Evolutionary conservation across 2,797 vertebrate genomes (phyloP).

Genomic region (Botia kubotai): DNA sequence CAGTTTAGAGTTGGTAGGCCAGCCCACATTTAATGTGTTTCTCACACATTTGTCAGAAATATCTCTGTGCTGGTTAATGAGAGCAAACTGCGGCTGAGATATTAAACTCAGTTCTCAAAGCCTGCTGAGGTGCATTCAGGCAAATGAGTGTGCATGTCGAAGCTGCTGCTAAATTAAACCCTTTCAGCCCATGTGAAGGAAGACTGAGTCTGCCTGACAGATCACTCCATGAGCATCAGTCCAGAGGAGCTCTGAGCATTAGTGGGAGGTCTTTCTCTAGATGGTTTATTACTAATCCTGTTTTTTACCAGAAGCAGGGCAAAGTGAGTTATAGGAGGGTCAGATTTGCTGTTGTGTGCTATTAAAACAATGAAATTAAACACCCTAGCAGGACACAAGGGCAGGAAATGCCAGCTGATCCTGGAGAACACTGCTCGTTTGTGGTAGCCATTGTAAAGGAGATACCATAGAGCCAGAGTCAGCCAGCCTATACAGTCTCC

Average conservation of each 20-base stretch:
- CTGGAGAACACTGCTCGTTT: conserved; percentile 59
- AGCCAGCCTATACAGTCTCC: conserved; percentile 3
- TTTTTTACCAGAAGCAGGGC: conserved; percentile 2
- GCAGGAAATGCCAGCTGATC: conserved; percentile 37
- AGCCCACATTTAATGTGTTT: conserved; percentile 44
- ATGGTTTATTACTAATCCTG: conserved; percentile 48
- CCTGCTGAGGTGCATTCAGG: conserved; percentile 38
- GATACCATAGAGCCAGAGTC: conserved; percentile 50
- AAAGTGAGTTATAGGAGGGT: background rate
- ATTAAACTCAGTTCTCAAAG: conserved; percentile 61
- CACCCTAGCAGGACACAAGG: conserved; percentile 30
- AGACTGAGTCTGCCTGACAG: conserved; percentile 52
- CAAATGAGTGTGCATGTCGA: conserved; percentile 55
- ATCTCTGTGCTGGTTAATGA: conserved; percentile 25
- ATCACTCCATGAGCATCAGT: conserved; percentile 41
- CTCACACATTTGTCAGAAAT: conserved; percentile 29
- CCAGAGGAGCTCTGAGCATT: conserved; percentile 38
- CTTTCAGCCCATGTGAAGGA: conserved; percentile 57
- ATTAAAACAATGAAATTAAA: conserved; percentile 56
- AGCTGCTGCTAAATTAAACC: conserved; percentile 65
- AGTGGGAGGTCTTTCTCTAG: conserved; percentile 55
- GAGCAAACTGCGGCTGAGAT: conserved; percentile 27
- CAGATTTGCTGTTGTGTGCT: conserved; percentile 51
- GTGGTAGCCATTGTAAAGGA: conserved; percentile 43
- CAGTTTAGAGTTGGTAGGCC: conserved; percentile 16